Conservation (phyloP, 2,888 invertebrate species). For the Dryococelus australis region DNA sequence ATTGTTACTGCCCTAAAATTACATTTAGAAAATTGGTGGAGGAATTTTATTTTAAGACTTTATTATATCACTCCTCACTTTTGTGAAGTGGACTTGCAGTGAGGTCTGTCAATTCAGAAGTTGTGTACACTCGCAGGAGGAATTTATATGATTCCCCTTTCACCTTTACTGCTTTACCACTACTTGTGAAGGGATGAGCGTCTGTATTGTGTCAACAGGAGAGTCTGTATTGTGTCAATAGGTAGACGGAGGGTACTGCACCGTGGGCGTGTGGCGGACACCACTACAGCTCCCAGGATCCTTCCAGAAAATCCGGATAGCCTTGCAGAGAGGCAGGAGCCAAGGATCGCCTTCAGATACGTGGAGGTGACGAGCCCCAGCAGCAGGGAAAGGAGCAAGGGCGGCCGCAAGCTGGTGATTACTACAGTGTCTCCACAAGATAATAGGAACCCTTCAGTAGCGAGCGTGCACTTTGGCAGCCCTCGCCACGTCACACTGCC, state of each 20-base stretch:
- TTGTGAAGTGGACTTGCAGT: too few species aligned
- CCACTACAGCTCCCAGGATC: neutral
- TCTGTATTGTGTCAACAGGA: neutral
- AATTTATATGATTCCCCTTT: too few species aligned
- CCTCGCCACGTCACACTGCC: conserved; percentile 59
- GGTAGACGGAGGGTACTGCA: neutral
- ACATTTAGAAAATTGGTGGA: too few species aligned
- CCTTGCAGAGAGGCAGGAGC: neutral
- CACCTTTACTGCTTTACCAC: neutral
- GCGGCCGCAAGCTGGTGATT: neutral
- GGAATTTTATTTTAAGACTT: too few species aligned
- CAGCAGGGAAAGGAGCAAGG: neutral
- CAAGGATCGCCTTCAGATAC: neutral
- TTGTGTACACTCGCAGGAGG: too few species aligned
- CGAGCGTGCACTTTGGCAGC: conserved; percentile 60
- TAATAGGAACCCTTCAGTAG: conserved; percentile 57
- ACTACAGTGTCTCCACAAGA: neutral
- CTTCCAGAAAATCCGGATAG: too few species aligned
- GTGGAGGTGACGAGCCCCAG: neutral
- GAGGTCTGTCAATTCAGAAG: too few species aligned
- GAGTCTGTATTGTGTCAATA: neutral
- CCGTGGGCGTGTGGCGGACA: neutral
- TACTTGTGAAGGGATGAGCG: neutral
- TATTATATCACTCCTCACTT: too few species aligned
- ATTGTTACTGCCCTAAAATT: too few species aligned